Percentiles rank a stretch among this genome's conserved stretches.
These are phyloP conservation scores for Myotis lucifugus DNA, from an alignment of 2,113 vertebrate genomes.

Conservation along the genomic window DNA sequence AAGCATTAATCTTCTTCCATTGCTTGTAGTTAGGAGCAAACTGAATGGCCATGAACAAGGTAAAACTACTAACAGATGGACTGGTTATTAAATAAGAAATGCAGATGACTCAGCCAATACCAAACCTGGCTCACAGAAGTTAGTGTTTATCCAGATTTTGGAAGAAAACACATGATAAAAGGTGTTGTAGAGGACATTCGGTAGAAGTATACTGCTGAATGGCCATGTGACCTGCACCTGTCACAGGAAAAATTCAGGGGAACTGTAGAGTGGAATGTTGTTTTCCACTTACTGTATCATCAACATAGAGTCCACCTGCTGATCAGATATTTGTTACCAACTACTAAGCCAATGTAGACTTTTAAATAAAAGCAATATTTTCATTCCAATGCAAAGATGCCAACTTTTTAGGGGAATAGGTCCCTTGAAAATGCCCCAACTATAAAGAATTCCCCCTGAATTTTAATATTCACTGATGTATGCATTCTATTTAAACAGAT, in stretches of 20 bases:
- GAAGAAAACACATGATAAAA: slow-evolving; percentile 23
- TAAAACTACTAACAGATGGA: not conserved
- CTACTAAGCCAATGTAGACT: not conserved
- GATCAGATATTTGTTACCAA: not conserved
- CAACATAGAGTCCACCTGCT: not conserved
- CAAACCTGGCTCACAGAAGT: not conserved
- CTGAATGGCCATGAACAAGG: not conserved
- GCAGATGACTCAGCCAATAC: not conserved
- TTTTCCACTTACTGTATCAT: not conserved
- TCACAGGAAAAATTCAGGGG: not conserved
- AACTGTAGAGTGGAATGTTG: not conserved
- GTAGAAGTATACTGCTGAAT: not conserved
- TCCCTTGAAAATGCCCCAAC: slow-evolving; percentile 19
- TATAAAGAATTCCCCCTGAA: not conserved
- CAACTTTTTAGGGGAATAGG: not conserved
- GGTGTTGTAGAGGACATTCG: not conserved
- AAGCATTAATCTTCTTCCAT: slow-evolving; percentile 31
- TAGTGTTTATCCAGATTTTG: not conserved
- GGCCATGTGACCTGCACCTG: not conserved
- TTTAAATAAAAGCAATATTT: not conserved
- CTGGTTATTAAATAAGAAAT: slow-evolving; percentile 33
- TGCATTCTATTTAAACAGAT: not conserved
- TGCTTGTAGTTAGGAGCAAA: not conserved
- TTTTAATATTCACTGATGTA: slow-evolving; percentile 18
- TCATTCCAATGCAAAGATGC: not conserved